A percentile compares a stretch with the other conserved stretches of the same genome.
Evolutionary conservation across 2,797 vertebrate species (phyloP).

Genomic region (Falco biarmicus): DNA sequence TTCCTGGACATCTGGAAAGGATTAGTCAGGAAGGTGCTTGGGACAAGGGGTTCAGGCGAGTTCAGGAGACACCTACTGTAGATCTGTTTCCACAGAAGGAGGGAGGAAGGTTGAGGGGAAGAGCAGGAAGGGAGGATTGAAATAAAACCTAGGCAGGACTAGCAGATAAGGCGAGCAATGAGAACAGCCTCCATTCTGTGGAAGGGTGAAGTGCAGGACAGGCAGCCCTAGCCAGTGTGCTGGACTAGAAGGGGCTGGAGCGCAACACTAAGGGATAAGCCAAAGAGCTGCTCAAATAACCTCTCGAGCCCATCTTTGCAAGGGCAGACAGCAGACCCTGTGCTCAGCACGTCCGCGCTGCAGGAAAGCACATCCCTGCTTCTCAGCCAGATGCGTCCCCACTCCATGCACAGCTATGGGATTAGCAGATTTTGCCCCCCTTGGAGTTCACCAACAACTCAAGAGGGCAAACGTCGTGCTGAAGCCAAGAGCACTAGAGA

Average conservation of each 20-base stretch:
- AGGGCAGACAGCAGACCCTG: background rate
- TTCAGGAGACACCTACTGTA: slow-evolving; percentile 72
- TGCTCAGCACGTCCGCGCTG: rapidly evolving
- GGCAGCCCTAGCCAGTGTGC: background rate
- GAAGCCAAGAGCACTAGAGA: background rate
- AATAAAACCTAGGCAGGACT: background rate
- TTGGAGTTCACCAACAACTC: background rate
- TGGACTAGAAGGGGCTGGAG: background rate
- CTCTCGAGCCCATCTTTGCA: background rate
- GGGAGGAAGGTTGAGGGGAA: slow-evolving; percentile 60
- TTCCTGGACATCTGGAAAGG: slow-evolving; percentile 72
- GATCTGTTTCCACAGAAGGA: slow-evolving; percentile 66
- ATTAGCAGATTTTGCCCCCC: background rate
- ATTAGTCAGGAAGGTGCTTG: slow-evolving; percentile 61
- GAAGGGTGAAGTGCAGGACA: background rate
- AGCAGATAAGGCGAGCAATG: background rate
- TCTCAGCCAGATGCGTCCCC: background rate
- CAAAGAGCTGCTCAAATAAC: background rate
- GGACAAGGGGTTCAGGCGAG: slow-evolving; percentile 46
- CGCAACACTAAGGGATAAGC: background rate
- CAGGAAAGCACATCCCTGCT: background rate
- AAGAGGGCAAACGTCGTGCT: background rate
- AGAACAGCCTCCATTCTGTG: background rate
- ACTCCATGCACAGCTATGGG: rapidly evolving
- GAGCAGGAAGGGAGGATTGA: slow-evolving; percentile 63